Base-by-base conservation (phyloP, 2,113 vertebrate species). In the Xenopus tropicalis region DNA sequence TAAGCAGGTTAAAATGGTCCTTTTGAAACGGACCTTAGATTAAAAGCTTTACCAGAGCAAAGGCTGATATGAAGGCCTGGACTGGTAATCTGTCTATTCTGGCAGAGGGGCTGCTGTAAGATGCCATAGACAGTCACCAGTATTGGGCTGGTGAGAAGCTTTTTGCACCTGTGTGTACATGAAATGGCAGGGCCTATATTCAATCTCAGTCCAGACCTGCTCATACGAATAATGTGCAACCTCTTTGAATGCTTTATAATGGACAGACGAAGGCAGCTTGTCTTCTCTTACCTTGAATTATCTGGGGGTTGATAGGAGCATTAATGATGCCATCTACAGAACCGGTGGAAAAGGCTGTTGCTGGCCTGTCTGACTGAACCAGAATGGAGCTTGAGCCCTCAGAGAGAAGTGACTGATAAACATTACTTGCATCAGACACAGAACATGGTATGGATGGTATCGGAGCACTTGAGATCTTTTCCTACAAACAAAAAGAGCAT, bases 281-380 rank as follows among this genome's bases (percentile, higher is more conserved):
- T 54, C 21, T 10, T 17, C n/a, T 21, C 48, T 37, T 62, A 75
- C 72, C 72, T 29, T 75, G 72, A n/a, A 75, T 69, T 37, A 75
- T 57, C 24, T 75, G 65, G 42, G 72, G 65, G 19, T 75, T 62
- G 10, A 69, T 62, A 14, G 66, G 61, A 22, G 64, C 43, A 11
- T 75, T 66, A 52, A 75, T 62, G 22, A 75, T 69, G 12, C 56
- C 22, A 43, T 69, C 72, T 59, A 75, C 29, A 29, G 71, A 42
- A 8, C 14, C 57, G 4, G 65, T 44, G 8, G 63, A 4, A 59
- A 61, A 74, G 43, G 42, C 46, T 23, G 42, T 10, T 21, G 42
- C 65, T 17, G 65, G 8, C 24, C 61, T 46, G 2, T 75, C 66
- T 1, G 72, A 54, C 14, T 67, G 72, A 52, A 75, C 24, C 11